A percentile compares a stretch with the other conserved stretches of the same genome.
phyloP scores from a whole-genome alignment of 2,888 invertebrate species.

The Meloe dianella region DNA sequence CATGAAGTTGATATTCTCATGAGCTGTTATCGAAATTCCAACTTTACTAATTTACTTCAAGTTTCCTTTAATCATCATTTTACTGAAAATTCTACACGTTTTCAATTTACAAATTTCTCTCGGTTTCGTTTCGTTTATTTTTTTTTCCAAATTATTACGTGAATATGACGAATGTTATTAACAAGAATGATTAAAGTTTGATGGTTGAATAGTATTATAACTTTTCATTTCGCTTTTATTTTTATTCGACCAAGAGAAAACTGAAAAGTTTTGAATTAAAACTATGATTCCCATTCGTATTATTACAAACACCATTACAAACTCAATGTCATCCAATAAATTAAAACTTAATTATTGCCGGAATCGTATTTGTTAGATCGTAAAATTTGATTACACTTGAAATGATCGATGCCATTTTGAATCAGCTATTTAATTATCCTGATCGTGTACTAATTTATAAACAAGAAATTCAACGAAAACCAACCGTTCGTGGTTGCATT shows the following conservation, averaged over 20 bases:
- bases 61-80: background rate
- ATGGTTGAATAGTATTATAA: background rate
- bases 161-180: background rate
- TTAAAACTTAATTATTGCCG: slow-evolving; percentile 17
- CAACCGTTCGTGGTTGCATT: background rate
- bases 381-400: background rate
- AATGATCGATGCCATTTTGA: background rate
- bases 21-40: slow-evolving; percentile 27
- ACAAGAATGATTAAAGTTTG: background rate
- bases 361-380: slow-evolving; percentile 14
- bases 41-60: slow-evolving; percentile 29
- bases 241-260: background rate
- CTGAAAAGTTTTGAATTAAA: background rate
- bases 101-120: background rate
- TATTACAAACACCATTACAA: background rate
- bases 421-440: background rate
- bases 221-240: background rate
- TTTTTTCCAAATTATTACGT: background rate
- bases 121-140: background rate
- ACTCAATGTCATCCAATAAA: background rate
- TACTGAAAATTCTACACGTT: background rate
- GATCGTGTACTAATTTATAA: background rate
- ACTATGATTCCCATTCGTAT: background rate
- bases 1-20: slow-evolving; percentile 25
- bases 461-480: background rate